A percentile compares a stretch with the other conserved stretches of the same genome.
Evolutionary conservation across 92 coral and sea anemone species (phyloP).

Genomic region (Porites divaricata): DNA sequence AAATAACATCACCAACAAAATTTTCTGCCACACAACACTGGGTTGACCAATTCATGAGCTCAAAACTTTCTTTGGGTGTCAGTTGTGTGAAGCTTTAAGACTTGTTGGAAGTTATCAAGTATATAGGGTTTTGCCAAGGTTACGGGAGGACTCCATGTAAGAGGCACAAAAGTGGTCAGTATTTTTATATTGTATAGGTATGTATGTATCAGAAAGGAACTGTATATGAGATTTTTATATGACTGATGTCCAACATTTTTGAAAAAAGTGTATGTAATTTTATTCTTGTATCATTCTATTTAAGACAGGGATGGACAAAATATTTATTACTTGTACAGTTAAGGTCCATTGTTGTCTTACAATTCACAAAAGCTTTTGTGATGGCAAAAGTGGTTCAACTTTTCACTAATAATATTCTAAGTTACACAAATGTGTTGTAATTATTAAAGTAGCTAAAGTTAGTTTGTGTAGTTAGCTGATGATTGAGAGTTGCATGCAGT

Average conservation of each 20-base stretch:
- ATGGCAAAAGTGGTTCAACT: constrained; percentile 12
- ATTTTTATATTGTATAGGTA: constrained; percentile 48
- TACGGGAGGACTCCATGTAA: constrained; percentile 22
- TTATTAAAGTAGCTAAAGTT: constrained; percentile 1
- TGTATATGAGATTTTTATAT: constrained; percentile 46
- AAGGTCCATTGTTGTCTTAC: constrained; percentile 39
- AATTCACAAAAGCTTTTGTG: constrained; percentile 39
- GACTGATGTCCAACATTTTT: constrained; percentile 31
- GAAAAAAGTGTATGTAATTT: constrained; percentile 47
- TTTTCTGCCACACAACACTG: background rate
- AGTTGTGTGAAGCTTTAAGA: background rate
- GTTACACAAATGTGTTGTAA: background rate
- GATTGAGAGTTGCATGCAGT: constrained; percentile 3
- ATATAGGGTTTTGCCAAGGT: background rate
- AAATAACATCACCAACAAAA: too few species aligned
- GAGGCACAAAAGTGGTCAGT: constrained; percentile 18
- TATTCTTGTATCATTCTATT: constrained; percentile 59
- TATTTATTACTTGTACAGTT: constrained; percentile 53
- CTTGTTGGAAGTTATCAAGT: background rate
- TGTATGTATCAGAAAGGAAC: constrained; percentile 1
- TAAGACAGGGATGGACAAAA: constrained; percentile 48
- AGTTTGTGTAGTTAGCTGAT: constrained; percentile 23
- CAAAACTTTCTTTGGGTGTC: background rate
- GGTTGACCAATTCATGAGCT: background rate
- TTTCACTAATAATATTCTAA: background rate